Evolutionary conservation across 1,140 invertebrate genomes (phyloP).

Genomic region (Rhopalosiphum maidis): DNA sequence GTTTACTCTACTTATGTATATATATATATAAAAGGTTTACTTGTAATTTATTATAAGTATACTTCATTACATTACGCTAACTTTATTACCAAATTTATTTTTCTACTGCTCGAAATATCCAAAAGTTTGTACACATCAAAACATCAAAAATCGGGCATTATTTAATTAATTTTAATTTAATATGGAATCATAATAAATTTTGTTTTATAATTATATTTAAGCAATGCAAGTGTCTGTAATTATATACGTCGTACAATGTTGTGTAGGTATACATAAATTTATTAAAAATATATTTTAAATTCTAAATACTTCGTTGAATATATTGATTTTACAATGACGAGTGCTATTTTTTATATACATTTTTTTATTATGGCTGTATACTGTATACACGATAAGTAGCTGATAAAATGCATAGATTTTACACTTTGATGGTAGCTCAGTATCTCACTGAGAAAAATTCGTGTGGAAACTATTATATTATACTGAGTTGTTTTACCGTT

Average conservation of each 20-base stretch:
- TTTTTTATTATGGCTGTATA: too few species aligned
- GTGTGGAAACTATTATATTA: not conserved
- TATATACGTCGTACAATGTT: too few species aligned
- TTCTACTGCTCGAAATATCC: not conserved
- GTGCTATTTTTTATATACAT: too few species aligned
- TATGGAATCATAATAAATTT: not conserved
- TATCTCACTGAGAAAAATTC: too few species aligned
- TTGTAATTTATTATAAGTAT: not conserved
- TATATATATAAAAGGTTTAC: not conserved
- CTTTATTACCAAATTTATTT: not conserved
- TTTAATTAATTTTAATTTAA: not conserved
- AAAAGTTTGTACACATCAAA: not conserved
- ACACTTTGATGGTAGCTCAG: not conserved
- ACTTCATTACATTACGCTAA: not conserved
- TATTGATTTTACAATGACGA: too few species aligned
- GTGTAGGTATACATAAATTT: too few species aligned
- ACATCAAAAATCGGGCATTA: not conserved
- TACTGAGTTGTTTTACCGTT: slow-evolving; percentile 71
- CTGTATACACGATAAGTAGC: too few species aligned
- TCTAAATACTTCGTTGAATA: too few species aligned
- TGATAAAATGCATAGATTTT: too few species aligned
- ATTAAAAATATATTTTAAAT: too few species aligned
- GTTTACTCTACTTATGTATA: not conserved
- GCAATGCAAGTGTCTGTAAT: too few species aligned
- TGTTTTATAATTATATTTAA: too few species aligned